Base-by-base conservation (phyloP, 1,140 invertebrate genomes). In the Palaemon carinicauda region DNA sequence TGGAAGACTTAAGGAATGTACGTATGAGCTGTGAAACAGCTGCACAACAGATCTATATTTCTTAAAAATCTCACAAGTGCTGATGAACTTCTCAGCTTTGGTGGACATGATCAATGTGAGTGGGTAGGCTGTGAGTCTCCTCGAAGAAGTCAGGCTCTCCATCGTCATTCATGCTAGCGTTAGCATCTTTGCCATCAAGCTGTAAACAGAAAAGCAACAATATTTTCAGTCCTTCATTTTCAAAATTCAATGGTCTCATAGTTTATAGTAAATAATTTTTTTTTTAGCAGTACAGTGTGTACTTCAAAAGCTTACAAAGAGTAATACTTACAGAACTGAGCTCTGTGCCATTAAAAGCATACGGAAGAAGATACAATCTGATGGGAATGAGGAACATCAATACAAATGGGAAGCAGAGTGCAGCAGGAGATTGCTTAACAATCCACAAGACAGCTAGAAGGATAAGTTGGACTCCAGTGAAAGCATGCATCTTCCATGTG, bases 401-500 rank as follows among this genome's bases (percentile, higher is more conserved):
- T 91, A 98, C 96, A 91, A 99, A 98, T 3, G 98, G 98, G 90
- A 98, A 95, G 10, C 96, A 96, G 9, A 98, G 93, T 1, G 97
- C 97, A 88, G 96, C 95, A 29, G 93, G 93, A 1, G 97, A 96
- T 12, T 96, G 97, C 91, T 98, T 98, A 1, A 98, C 96, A 7
- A 94, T 93, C 95, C 97, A 98, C 52, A 98, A 91, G 3, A 96
- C 79, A 0, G 93, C 93, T 69, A 98, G 92, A 90, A 96, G 96
- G 0, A 94, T 89, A 14, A 97, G 91, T 92, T 99, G 97, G 84
- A 98, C 94, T 10, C 95, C 88, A 0, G 97, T 99, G 91, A 95
- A 99, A 14, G 97, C 90, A 91, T 98, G 97, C 96, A 99, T 97
- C 91, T 97, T 97, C 91, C 95, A 93, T 0, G 97, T 97, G 88